phyloP scores from a whole-genome alignment of 2,113 vertebrate genomes.

The Antechinus stuartii region DNA sequence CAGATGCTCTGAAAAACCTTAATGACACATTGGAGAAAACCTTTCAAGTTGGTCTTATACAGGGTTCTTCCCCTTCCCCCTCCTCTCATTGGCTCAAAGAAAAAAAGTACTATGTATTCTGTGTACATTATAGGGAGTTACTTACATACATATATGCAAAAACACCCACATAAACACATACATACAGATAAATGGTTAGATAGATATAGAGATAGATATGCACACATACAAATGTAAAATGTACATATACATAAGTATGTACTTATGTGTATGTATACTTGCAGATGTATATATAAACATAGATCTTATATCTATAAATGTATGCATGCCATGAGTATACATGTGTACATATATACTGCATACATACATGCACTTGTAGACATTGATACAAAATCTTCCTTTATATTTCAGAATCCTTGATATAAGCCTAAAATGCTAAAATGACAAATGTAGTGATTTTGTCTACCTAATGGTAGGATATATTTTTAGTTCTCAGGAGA shows the following conservation, averaged over 20 bases:
- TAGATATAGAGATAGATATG: no score
- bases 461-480: conserved; percentile 49
- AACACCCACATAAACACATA: neutral
- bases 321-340: no score
- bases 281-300: neutral
- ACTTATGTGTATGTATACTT: neutral
- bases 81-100: conserved; percentile 13
- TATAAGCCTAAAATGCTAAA: conserved; percentile 55
- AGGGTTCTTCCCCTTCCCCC: conserved; percentile 47
- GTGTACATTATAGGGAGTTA: neutral
- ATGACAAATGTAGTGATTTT: conserved; percentile 78
- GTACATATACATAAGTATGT: neutral
- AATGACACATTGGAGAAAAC: conserved; percentile 93
- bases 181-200: no score
- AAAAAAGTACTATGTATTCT: conserved; percentile 12
- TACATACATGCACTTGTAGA: neutral
- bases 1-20: conserved; percentile 94
- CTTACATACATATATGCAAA: neutral
- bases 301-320: neutral
- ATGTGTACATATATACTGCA: neutral
- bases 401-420: conserved; percentile 61
- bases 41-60: conserved; percentile 77
- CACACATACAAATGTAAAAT: no score
- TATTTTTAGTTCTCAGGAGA: conserved; percentile 66
- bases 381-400: neutral